Evolutionary conservation across 2,888 invertebrate species (phyloP), one percentile per base, ranked within the genome.

Genomic region (Drosophila helvetica): DNA sequence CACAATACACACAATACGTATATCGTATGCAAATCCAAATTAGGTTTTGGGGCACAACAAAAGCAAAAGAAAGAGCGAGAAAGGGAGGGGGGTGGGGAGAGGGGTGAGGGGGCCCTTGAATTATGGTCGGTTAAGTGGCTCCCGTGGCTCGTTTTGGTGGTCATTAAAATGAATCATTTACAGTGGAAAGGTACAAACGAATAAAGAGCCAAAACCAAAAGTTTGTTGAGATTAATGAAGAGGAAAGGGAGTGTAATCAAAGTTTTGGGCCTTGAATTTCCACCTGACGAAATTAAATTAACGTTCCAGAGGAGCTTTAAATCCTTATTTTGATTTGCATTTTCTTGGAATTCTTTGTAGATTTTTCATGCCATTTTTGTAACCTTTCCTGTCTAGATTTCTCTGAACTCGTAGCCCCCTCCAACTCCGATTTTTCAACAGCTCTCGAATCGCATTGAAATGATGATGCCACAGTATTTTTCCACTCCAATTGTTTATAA

Each of bases 51-150:
- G 42, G 54, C 45, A 45, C 56, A n/a, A 38, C 38, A 38, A 38
- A n/a, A 2, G n/a, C n/a, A 42, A 53, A 9, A 19, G n/a, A 12
- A 6, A 38, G 15, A 38, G 15, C 12, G 1, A 2, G 27, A 2
- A 8, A 25, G 38, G 50, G 30, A 18, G 17, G 7, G 25, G 8
- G 25, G 7, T 7, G 8, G 25, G 4, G 5, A 33, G 12, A 33
- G 12, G 8, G 9, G 7, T 7, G 27, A 27, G 22, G 50, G 25
- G 22, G 19, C 10, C 42, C 54, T 47, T 61, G 57, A 65, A 54
- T 73, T 66, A 72, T 61, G 61, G 50, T 47, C 54, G 56, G 60
- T 51, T 61, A 73, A 72, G 66, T 73, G 66, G 66, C 60, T 38
- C 15, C 51, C 47, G 43, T 25, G 33, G 33, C 42, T 68, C 42